phyloP scores from a whole-genome alignment of 2,888 invertebrate species.

The Lasioglossum lativentre region DNA sequence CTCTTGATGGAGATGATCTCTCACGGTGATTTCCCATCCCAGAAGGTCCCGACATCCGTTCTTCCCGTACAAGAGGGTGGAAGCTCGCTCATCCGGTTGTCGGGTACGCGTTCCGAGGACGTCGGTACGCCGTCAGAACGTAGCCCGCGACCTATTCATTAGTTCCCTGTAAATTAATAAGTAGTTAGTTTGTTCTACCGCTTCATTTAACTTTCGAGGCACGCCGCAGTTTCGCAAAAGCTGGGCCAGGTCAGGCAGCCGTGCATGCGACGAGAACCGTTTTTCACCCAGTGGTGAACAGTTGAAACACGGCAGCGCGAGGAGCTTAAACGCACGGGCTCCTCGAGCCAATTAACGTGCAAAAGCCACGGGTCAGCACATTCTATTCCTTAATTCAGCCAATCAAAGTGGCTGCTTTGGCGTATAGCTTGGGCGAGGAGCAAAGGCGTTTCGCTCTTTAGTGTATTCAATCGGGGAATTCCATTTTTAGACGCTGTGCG shows the following conservation, averaged over 20 bases:
- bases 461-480: slow-evolving; percentile 55
- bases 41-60: not conserved
- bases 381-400: slow-evolving; percentile 77
- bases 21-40: not conserved
- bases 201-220: slow-evolving; percentile 60
- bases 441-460: not conserved
- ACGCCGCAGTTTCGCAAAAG: not conserved
- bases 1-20: not conserved
- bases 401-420: slow-evolving; percentile 59
- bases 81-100: slow-evolving; percentile 18
- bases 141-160: slow-evolving; percentile 51
- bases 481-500: slow-evolving; percentile 3
- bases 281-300: not conserved
- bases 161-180: slow-evolving; percentile 68
- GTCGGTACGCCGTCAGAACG: not conserved
- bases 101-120: not conserved
- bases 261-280: slow-evolving; percentile 1
- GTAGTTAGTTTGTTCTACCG: slow-evolving; percentile 59
- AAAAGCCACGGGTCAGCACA: slow-evolving; percentile 72
- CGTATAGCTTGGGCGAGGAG: slow-evolving; percentile 16
- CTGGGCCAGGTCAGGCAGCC: not conserved
- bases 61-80: not conserved
- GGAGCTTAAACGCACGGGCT: slow-evolving; percentile 27
- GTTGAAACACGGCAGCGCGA: slow-evolving; percentile 20
- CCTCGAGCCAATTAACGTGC: slow-evolving; percentile 70